Evolutionary conservation across 2,797 vertebrate genomes (phyloP), one percentile per base, ranked within the genome.

Genomic region (Sebastes paucispinis): DNA sequence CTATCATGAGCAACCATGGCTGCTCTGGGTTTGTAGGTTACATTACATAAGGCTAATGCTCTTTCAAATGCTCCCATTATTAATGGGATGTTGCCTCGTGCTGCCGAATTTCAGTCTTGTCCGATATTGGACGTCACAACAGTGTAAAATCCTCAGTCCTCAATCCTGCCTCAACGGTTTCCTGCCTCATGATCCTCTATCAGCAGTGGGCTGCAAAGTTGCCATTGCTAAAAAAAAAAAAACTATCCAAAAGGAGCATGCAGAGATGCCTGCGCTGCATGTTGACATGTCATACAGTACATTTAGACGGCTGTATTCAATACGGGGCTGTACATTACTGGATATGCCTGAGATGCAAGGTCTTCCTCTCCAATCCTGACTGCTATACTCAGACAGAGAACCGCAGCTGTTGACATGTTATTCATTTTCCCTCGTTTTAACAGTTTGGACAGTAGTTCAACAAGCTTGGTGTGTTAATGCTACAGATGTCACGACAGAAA

Each of bases 161-260:
- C 83, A 79, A 65, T 58, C 82, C 74, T 84, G 80, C 75, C 69
- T 80, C 59, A 87, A 84, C 72, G 62, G 81, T 76, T 77, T 82
- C 84, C 80, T 72, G 62, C 58, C 69, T 90, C 74, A 54, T 81
- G 74, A 69, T 58, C 34, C 64, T 79, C 18, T 80, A 77, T 83
- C 84, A 83, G 85, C 76, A 64, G 77, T 34, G 73, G 75, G 71
- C 81, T 87, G 79, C 71, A 65, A 66, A 89, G 69, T 80, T 80
- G 27, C 76, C 31, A 14, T 77, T 83, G 77, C 79, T 73, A 76
- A 86, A 47, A 43, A 39, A 39, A 39, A 14, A 39, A 1, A 77
- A 82, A 54, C 52, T 80, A 58, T 84, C 69, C 69, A 75, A 73
- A 73, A 84, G 54, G 77, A 92, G 95, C 95, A 96, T 96, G 95